Evolutionary conservation across 35 echinoderm and acorn worm species (phyloP), one percentile per base, ranked within the genome.

Genomic region (Stichopus chloronotus): DNA sequence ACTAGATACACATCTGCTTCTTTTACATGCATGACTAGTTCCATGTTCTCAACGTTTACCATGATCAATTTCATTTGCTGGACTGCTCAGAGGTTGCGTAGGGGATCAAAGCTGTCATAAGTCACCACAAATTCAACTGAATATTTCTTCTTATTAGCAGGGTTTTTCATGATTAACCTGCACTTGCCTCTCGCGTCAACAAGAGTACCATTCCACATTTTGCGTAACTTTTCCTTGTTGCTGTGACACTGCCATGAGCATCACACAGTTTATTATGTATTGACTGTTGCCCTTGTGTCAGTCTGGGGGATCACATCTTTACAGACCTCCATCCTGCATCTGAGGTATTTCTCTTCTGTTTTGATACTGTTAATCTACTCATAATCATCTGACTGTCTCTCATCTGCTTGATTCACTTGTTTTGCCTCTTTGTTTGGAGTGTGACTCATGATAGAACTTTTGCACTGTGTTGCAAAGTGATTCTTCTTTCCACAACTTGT

Each of bases 91-190:
- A 65, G 20, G 10, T 86, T 77, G 6, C 82, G 22, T 4, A 90
- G 53, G 9, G 88, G 76, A 11, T 79, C 82, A 4, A 83, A 25
- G 55, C 55, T 83, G 54, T 83, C 78, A 43, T 91, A 52, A 7
- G 87, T 90, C 4, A 94, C 78, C n/a, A 94, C 87, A 91, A 94
- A 94, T 54, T 94, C 87, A 19, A 94, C 79, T 85, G 87, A 90
- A 57, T 94, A 94, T 57, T 68, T 83, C 55, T 94, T 94, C 8
- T 69, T 87, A 16, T 90, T 91, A 6, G n/a, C 76, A 5, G 52
- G 93, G 52, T 94, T 88, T 23, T 12, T 88, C 5, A 88, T 14
- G 4, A 16, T 11, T 7, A 92, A 11, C 22, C 74, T 53, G 54
- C 30, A 82, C 22, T 13, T 92, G 53, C 90, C 90, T 0, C 13